These are phyloP conservation scores for Enteromius unitaeniatus DNA, from an alignment of 2,797 vertebrate genomes.

Conservation along the genomic window DNA sequence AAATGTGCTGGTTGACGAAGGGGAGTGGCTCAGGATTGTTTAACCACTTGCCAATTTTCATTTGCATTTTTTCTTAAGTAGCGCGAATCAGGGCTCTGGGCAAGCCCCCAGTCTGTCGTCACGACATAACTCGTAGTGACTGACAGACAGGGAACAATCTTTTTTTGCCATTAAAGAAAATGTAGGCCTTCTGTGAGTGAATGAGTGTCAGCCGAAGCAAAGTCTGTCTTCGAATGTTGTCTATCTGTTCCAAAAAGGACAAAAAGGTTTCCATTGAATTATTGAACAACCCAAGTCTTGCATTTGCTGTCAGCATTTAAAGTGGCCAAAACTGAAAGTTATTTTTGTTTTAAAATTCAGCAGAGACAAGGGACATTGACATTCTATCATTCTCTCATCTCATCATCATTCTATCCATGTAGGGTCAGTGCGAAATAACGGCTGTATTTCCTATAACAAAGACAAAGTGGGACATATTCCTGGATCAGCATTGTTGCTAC, in stretches of 20 bases:
- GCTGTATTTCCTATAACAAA: neutral
- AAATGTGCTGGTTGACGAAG: too few relatives aligned
- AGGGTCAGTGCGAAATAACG: neutral
- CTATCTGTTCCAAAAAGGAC: conserved; percentile 65
- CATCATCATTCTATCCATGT: conserved; percentile 18
- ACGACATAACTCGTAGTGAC: too few relatives aligned
- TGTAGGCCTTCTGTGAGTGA: conserved; percentile 18
- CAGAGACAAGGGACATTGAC: conserved; percentile 12
- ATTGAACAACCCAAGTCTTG: conserved; percentile 69
- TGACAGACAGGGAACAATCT: neutral
- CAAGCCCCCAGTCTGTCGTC: too few relatives aligned
- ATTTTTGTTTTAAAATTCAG: conserved; percentile 10
- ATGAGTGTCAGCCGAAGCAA: neutral
- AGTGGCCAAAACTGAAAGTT: conserved; percentile 59
- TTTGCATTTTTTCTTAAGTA: too few relatives aligned
- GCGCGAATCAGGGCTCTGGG: too few relatives aligned
- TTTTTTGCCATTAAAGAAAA: conserved; percentile 17
- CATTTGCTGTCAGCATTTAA: conserved; percentile 55
- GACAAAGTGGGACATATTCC: conserved; percentile 11
- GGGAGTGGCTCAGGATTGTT: too few relatives aligned
- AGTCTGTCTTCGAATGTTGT: conserved; percentile 16
- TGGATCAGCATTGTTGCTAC: conserved; percentile 11
- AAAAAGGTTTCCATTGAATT: conserved; percentile 70
- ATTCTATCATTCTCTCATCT: conserved; percentile 18
- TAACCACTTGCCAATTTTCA: too few relatives aligned